These are phyloP conservation scores for Prietella phreatophila DNA, from an alignment of 2,113 vertebrate genomes.

Conservation along the genomic window DNA sequence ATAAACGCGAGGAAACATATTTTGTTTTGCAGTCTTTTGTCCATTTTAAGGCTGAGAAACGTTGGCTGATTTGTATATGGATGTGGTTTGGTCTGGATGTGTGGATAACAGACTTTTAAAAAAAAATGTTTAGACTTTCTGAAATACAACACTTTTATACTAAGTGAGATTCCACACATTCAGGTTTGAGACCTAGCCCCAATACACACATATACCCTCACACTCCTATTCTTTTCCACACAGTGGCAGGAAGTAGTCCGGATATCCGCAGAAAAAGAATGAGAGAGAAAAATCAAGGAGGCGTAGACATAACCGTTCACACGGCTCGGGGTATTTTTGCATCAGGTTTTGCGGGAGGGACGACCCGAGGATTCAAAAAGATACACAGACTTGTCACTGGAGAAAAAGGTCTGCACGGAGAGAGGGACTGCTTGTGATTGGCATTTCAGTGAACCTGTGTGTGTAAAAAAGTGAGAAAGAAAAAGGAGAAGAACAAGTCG, in stretches of 20 bases:
- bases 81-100: neutral
- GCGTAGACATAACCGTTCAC: conserved; percentile 53
- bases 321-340: conserved; percentile 21
- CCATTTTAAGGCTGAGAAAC: neutral
- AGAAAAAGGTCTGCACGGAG: neutral
- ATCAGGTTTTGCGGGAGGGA: neutral
- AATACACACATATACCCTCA: conserved; percentile 42
- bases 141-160: conserved; percentile 4
- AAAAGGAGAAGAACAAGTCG: neutral
- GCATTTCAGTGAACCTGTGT: neutral
- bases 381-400: neutral
- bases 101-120: neutral
- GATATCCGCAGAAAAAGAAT: conserved; percentile 72
- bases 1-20: neutral
- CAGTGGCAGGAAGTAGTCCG: conserved; percentile 79
- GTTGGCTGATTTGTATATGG: neutral
- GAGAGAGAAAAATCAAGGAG: conserved; percentile 50
- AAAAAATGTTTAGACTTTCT: too few relatives aligned
- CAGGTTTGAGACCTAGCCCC: conserved; percentile 23
- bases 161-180: conserved; percentile 2
- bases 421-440: neutral
- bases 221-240: conserved; percentile 71
- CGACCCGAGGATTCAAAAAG: conserved; percentile 2
- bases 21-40: neutral
- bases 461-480: neutral